Evolutionary conservation across 2,113 vertebrate genomes (phyloP).

Genomic region (Deroptyus accipitrinus): DNA sequence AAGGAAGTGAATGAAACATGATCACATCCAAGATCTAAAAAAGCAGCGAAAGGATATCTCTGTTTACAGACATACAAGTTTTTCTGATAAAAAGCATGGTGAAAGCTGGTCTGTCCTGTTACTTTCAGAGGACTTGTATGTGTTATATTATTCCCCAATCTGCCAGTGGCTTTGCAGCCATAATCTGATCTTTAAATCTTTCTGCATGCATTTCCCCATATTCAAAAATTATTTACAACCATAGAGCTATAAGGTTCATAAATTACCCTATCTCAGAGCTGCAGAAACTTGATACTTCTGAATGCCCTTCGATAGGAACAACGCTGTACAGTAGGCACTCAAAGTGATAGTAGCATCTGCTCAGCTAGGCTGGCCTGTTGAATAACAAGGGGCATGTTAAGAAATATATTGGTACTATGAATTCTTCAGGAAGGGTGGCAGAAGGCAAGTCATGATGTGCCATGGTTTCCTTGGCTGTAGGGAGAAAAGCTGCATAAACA

Average conservation of each 20-base stretch:
- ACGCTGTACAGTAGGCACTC: neutral
- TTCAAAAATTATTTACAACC: neutral
- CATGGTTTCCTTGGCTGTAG: neutral
- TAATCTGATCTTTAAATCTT: neutral
- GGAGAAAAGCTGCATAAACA: neutral
- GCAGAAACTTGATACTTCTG: neutral
- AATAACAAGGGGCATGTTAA: fast-evolving
- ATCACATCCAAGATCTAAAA: neutral
- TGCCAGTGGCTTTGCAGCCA: neutral
- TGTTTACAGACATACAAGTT: neutral
- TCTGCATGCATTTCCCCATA: neutral
- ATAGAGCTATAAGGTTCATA: neutral
- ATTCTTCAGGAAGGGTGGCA: neutral
- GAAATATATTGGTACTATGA: neutral
- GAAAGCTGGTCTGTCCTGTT: neutral
- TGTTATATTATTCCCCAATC: neutral
- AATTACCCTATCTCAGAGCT: neutral
- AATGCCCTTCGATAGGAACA: neutral
- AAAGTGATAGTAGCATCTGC: neutral
- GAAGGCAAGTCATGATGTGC: neutral
- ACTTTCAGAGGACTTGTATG: neutral
- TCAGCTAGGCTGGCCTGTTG: neutral
- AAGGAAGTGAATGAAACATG: neutral
- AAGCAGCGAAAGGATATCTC: neutral
- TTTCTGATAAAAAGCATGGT: neutral